Evolutionary conservation across 2,888 invertebrate species (phyloP), one percentile per base, ranked within the genome.

Genomic region (Synanthedon tipuliformis): DNA sequence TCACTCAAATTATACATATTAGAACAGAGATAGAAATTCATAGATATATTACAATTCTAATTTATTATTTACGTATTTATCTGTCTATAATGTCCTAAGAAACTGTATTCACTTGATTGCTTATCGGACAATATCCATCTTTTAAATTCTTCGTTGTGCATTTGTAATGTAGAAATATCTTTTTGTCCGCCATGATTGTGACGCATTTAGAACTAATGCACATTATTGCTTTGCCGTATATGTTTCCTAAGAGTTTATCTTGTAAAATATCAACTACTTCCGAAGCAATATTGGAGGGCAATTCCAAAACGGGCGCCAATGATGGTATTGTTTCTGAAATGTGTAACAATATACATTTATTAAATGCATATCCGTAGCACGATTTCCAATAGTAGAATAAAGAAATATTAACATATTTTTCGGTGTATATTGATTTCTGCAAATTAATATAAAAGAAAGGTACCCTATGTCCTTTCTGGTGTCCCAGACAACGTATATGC

Each of bases 221-320:
- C 51, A 87, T 64, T 10, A 86, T 85, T 50, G 73, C 74, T 59
- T 84, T 86, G 34, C 86, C 86, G 58, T 73, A 85, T 55, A 84
- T 57, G 57, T 81, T 82, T 5, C 83, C 83, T 51, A 73, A 61
- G 76, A 86, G 72, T 67, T 78, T 81, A 41, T 81, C 75, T 65
- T 84, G 73, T 57, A 86, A 63, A 53, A 82, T 82, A 48, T 85
- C 82, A n/a, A 85, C 79, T 50, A 81, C 72, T 69, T 84, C 80
- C 54, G 79, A 77, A 51, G 72, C 81, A 16, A 83, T 63, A 53
- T 81, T 84, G 41, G 83, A 81, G 5, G 86, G 84, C 56, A 85
- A 69, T 67, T 86, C 81, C 78, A 79, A 78, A 48, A 79, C 75
- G 10, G 84, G 78, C 61, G 81, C 82, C 78, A 83, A 73, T 54